These are phyloP conservation scores for Chiloscyllium punctatum DNA, from an alignment of 2,797 vertebrate genomes.

Conservation along the genomic window DNA sequence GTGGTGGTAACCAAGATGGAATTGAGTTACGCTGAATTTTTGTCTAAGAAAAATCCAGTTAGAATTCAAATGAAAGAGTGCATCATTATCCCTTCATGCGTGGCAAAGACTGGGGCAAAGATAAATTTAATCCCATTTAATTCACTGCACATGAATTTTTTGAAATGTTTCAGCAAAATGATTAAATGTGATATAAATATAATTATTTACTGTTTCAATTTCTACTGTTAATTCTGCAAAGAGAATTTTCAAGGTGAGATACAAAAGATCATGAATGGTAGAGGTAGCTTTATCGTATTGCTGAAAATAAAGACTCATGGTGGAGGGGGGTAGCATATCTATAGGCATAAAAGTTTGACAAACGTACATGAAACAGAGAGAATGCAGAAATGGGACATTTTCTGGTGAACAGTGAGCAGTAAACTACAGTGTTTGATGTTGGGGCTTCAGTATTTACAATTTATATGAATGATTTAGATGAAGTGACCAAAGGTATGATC, in stretches of 20 bases:
- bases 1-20: background rate
- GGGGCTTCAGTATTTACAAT: no score
- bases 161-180: background rate
- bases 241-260: background rate
- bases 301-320: no score
- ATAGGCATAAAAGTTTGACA: no score
- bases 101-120: background rate
- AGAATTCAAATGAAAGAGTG: background rate
- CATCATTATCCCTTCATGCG: background rate
- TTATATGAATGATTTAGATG: no score
- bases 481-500: no score
- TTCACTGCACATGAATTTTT: background rate
- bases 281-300: background rate
- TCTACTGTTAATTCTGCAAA: background rate
- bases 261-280: background rate
- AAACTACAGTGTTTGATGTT: no score
- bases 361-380: no score
- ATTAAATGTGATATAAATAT: background rate
- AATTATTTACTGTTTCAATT: background rate
- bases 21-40: background rate
- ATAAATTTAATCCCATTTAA: background rate
- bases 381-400: no score
- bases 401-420: no score
- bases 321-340: no score
- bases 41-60: background rate